These are phyloP conservation scores for Dryobota labecula DNA, from an alignment of 2,888 invertebrate genomes.

Conservation along the genomic window DNA sequence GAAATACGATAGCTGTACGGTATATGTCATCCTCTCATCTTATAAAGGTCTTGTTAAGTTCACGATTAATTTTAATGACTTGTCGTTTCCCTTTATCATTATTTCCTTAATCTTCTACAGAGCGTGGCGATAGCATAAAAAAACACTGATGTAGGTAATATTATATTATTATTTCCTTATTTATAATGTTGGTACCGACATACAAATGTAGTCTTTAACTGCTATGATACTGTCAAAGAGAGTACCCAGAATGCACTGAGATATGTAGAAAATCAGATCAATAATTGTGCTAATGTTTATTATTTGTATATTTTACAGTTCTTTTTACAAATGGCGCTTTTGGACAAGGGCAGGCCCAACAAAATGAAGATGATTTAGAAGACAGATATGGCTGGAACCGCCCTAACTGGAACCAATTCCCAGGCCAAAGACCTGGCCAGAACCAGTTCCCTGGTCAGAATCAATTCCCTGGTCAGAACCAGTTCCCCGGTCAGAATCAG, in stretches of 20 bases:
- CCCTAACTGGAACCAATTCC: slow-evolving; percentile 41
- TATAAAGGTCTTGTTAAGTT: not conserved
- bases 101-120: slow-evolving; percentile 10
- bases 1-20: not conserved
- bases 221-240: not conserved
- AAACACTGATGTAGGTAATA: not conserved
- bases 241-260: not conserved
- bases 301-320: slow-evolving; percentile 68
- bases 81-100: slow-evolving; percentile 3
- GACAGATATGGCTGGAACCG: slow-evolving; percentile 74
- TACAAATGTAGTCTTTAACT: not conserved
- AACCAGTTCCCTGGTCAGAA: slow-evolving; percentile 52
- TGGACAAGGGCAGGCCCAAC: slow-evolving; percentile 70
- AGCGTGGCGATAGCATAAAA: not conserved
- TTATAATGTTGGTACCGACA: not conserved
- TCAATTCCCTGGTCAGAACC: slow-evolving; percentile 51
- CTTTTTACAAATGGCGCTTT: slow-evolving; percentile 68
- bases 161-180: not conserved
- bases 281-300: slow-evolving; percentile 2
- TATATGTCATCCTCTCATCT: not conserved
- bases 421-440: slow-evolving; percentile 48
- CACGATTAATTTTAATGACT: slow-evolving; percentile 10
- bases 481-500: slow-evolving; percentile 50
- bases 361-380: slow-evolving; percentile 71
- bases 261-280: not conserved